A percentile compares a stretch with the other conserved stretches of the same genome.
Conservation (phyloP, 2,888 invertebrate genomes). For the Lasioglossum lativentre region DNA sequence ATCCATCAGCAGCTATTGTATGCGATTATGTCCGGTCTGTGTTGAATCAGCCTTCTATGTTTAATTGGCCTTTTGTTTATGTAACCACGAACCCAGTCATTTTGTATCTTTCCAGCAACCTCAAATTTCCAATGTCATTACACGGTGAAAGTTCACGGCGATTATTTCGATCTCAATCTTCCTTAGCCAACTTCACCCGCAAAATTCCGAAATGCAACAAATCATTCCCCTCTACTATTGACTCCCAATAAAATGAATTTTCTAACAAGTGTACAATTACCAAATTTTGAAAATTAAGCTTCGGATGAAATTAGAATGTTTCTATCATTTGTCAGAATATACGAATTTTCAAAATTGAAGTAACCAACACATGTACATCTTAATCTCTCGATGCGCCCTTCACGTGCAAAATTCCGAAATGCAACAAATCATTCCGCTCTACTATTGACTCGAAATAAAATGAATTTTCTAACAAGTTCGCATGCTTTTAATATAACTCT, state of each 20-base stretch:
- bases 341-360: not conserved
- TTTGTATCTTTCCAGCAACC: not conserved
- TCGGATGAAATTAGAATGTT: too few species aligned
- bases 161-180: not conserved
- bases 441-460: too few species aligned
- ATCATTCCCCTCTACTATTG: not conserved
- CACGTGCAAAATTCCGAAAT: not conserved
- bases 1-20: conserved; percentile 39
- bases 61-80: not conserved
- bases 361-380: not conserved
- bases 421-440: too few species aligned
- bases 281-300: too few species aligned
- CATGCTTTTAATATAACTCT: too few species aligned
- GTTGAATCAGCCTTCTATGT: not conserved
- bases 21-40: not conserved
- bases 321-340: too few species aligned
- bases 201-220: not conserved
- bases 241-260: not conserved
- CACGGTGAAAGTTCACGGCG: not conserved
- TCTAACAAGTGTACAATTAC: too few species aligned
- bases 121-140: not conserved
- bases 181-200: not conserved
- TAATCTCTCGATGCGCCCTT: not conserved
- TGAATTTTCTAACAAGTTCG: too few species aligned
- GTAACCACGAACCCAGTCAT: not conserved